A percentile compares a stretch with the other conserved stretches of the same genome.
Evolutionary conservation across 2,113 vertebrate genomes (phyloP).

Genomic region (Chinchilla lanigera): DNA sequence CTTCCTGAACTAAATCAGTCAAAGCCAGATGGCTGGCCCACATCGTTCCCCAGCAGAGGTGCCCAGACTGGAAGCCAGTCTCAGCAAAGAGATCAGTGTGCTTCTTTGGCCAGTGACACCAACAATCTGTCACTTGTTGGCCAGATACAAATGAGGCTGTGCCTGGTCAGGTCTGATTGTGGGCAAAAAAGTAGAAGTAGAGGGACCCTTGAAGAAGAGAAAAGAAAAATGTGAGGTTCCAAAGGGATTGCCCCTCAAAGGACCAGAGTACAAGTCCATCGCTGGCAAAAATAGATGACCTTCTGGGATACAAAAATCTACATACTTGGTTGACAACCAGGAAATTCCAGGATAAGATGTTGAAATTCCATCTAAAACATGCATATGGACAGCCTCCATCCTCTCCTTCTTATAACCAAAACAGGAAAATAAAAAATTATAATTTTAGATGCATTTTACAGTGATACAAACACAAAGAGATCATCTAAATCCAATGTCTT

Average conservation of each 20-base stretch:
- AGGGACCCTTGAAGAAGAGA: background rate
- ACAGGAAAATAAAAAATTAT: conserved; percentile 18
- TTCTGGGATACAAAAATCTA: background rate
- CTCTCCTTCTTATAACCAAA: background rate
- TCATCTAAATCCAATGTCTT: background rate
- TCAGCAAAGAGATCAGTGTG: background rate
- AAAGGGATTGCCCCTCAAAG: background rate
- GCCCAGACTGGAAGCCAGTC: background rate
- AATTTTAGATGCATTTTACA: background rate
- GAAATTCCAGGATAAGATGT: conserved; percentile 63
- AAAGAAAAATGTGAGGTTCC: background rate
- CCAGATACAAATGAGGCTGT: background rate
- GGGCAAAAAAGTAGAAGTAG: background rate
- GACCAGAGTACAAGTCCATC: background rate
- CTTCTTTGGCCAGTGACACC: background rate
- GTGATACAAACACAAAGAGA: fast-evolving
- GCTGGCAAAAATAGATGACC: conserved; percentile 41
- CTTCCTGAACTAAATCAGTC: conserved; percentile 41
- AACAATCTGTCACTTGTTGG: background rate
- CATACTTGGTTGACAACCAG: conserved; percentile 59
- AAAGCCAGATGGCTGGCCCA: background rate
- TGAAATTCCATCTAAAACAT: conserved; percentile 53
- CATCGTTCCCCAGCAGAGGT: background rate
- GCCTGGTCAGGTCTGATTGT: background rate
- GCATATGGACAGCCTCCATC: background rate